phyloP scores from a whole-genome alignment of 2,797 vertebrate genomes.

The Amniataba percoides region DNA sequence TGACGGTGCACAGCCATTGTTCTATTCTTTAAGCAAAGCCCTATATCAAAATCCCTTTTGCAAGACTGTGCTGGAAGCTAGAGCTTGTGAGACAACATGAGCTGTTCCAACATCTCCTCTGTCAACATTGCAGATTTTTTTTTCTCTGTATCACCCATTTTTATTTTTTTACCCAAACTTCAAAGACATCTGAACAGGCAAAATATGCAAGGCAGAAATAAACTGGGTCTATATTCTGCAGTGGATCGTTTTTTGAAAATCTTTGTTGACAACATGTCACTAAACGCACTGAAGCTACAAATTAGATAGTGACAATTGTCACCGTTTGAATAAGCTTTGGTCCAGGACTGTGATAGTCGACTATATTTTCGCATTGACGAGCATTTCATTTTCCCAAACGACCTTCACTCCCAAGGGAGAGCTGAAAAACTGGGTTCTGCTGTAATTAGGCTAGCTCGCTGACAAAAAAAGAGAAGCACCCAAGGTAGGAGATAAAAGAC shows the following conservation, averaged over 20 bases:
- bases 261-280: constrained; percentile 62
- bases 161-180: constrained; percentile 35
- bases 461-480: constrained; percentile 62
- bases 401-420: constrained; percentile 62
- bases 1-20: constrained; percentile 17
- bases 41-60: constrained; percentile 46
- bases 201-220: constrained; percentile 52
- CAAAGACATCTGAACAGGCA: constrained; percentile 51
- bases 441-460: constrained; percentile 70
- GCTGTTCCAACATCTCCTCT: constrained; percentile 44
- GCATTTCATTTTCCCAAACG: constrained; percentile 69
- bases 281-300: constrained; percentile 66
- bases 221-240: constrained; percentile 46
- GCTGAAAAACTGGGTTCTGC: constrained; percentile 61
- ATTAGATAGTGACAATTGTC: constrained; percentile 66
- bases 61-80: constrained; percentile 47
- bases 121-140: constrained; percentile 50
- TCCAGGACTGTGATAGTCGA: constrained; percentile 58
- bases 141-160: constrained; percentile 19
- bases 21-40: constrained; percentile 50
- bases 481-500: constrained; percentile 70
- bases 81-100: constrained; percentile 27
- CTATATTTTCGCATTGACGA: constrained; percentile 64
- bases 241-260: constrained; percentile 38
- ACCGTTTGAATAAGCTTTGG: constrained; percentile 65